Percentiles rank a stretch among this genome's conserved stretches.
These are phyloP conservation scores for Ophion ventricosus DNA, from an alignment of 2,888 invertebrate genomes.

Conservation along the genomic window DNA sequence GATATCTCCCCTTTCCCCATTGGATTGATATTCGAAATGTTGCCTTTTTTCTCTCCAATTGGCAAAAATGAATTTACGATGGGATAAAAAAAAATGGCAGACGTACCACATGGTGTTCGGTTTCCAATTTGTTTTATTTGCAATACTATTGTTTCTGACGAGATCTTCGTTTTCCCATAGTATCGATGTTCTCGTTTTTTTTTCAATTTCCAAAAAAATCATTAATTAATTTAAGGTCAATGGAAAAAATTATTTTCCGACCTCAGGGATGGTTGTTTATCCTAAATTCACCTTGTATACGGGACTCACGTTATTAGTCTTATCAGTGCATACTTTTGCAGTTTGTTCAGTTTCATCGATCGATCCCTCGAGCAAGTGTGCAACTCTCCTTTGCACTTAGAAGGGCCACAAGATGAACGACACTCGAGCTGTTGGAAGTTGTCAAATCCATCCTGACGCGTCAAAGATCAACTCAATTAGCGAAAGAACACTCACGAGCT, in stretches of 20 bases:
- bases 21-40: neutral
- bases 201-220: neutral
- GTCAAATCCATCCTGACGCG: slow-evolving; percentile 26
- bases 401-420: slow-evolving; percentile 27
- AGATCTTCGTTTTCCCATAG: neutral
- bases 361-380: neutral
- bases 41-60: neutral
- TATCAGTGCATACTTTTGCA: too few relatives aligned
- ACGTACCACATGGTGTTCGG: neutral
- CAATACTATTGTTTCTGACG: neutral
- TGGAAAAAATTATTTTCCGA: too few relatives aligned
- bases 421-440: slow-evolving; percentile 10
- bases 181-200: neutral
- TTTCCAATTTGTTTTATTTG: neutral
- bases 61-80: neutral
- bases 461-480: slow-evolving; percentile 52
- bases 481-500: slow-evolving; percentile 32
- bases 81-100: neutral
- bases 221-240: neutral
- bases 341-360: too few relatives aligned
- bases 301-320: neutral
- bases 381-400: slow-evolving; percentile 35
- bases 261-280: neutral
- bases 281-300: neutral
- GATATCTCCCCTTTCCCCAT: neutral